Base-by-base conservation (phyloP, 2,797 vertebrate genomes). In the Channallabes apus region DNA sequence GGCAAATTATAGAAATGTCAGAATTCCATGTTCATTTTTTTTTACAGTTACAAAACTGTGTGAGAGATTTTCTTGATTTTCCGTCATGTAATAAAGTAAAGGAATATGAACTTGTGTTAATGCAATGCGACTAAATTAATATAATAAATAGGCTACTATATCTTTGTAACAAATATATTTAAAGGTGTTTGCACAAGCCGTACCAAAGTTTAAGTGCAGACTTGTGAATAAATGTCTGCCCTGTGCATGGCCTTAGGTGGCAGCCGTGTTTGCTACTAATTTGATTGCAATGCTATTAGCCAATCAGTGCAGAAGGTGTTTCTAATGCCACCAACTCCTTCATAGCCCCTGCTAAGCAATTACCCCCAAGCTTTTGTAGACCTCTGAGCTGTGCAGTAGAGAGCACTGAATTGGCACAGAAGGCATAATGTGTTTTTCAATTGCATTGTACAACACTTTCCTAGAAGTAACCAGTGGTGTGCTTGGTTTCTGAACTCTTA, bases 221-320 rank as follows among this genome's bases (percentile, higher is more conserved):
- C 18, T 78, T 72, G 24, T 9, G 15, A 61, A 58, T 82, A 22
- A 82, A 77, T 82, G 71, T 29, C 51, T 29, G 51, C 62, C 84
- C 79, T 88, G 62, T 81, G 41, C 82, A 87, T 90, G 84, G 73
- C 88, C 88, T 90, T 84, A 78, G 82, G 84, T 67, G 85, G 86
- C 76, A 9, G 64, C 82, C 75, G 27, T 85, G 86, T 92, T 92
- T 88, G 86, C 58, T 86, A 85, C 91, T 90, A 84, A 91, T 93
- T 90, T 89, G 79, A 73, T 88, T 88, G 85, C 64, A 86, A 38
- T n/a, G 22, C 88, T 85, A 89, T 84, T 54, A 82, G 88, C 86
- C 90, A 92, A 93, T 79, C 77, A 92, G 86, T 77, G 86, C 61
- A 73, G 85, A 83, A 90, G 75, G 86, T 92, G 90, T 90, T 89